Evolutionary conservation across 1,140 invertebrate genomes (phyloP).

Genomic region (Drosophila sturtevanti): DNA sequence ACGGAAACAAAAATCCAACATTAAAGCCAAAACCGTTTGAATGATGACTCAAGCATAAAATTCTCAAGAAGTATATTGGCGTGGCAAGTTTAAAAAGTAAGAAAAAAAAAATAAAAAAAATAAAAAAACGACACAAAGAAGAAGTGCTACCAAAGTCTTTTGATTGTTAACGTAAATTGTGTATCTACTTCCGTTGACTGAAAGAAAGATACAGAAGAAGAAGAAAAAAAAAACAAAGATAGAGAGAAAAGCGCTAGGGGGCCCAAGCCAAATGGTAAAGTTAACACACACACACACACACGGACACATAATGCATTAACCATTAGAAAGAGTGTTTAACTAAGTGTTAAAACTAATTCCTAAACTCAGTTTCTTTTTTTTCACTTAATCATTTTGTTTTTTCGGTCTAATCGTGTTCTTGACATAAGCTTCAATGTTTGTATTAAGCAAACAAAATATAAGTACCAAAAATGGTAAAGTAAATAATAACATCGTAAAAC

Average conservation of each 20-base stretch:
- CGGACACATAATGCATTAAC: not conserved
- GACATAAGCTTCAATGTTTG: not conserved
- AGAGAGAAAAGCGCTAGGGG: not conserved
- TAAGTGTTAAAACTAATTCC: not conserved
- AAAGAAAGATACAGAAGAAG: not conserved
- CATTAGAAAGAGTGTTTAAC: not conserved
- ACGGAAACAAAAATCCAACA: constrained; percentile 40
- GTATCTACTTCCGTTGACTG: constrained; percentile 57
- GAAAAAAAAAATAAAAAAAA: not conserved
- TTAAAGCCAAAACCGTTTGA: constrained; percentile 13
- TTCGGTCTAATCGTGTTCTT: not conserved
- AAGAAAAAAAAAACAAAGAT: not conserved
- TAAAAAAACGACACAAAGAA: not conserved
- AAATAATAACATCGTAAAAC: not conserved
- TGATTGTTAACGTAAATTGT: constrained; percentile 55
- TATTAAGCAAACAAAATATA: not conserved
- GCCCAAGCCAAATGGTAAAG: not conserved
- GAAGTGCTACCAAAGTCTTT: constrained; percentile 27
- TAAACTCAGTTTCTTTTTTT: not conserved
- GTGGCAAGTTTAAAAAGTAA: constrained; percentile 33
- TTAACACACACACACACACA: not conserved
- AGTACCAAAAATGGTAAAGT: not conserved
- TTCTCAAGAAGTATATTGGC: constrained; percentile 52
- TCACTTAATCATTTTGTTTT: not conserved
- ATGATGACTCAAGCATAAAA: constrained; percentile 69